Evolutionary conservation across 2,888 invertebrate genomes (phyloP), one percentile per base, ranked within the genome.

Genomic region (Norana najaformis): DNA sequence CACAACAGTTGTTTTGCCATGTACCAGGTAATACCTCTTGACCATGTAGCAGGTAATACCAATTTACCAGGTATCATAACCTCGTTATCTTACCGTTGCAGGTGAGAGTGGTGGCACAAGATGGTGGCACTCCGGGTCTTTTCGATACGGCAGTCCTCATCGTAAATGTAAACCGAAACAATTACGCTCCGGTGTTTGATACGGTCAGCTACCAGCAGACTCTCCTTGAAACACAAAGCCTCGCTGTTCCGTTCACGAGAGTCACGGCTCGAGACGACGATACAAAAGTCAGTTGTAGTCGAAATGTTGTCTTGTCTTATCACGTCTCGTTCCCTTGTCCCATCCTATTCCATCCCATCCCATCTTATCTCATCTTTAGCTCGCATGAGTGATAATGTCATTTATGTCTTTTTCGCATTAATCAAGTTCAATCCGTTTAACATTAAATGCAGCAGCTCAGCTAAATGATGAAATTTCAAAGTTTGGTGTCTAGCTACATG

Each of bases 111-210:
- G 47, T 89, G 34, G 93, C 92, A 23, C 92, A 90, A 88, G 94
- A 94, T 91, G 93, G 93, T 47, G 94, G 94, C 8, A 92, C 92
- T 35, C 94, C 94, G 3, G 91, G 93, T 30, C 92, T 92, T 36
- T 92, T 92, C 88, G 93, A 93, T 23, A 90, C 83, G n/a, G 89
- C 92, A 36, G 39, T 92, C 16, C 90, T 92, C 0, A 88, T 83
- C 39, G 90, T 92, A 1, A 91, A 91, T 83, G 92, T 92, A 4
- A 92, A 92, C 89, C 88, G 91, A 0, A 92, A 92, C 90, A 91
- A 93, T 89, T 89, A 85, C 38, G 88, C 91, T 16, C 92, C 92
- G 20, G 35, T 20, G 30, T 92, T 94, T 89, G 90, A 69, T 34
- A 90, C 89, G 16, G 88, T 82, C 14, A 83, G 92, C 16, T 93